These are phyloP conservation scores for Orchestia grillus DNA, from an alignment of 1,140 invertebrate genomes.

Conservation along the genomic window DNA sequence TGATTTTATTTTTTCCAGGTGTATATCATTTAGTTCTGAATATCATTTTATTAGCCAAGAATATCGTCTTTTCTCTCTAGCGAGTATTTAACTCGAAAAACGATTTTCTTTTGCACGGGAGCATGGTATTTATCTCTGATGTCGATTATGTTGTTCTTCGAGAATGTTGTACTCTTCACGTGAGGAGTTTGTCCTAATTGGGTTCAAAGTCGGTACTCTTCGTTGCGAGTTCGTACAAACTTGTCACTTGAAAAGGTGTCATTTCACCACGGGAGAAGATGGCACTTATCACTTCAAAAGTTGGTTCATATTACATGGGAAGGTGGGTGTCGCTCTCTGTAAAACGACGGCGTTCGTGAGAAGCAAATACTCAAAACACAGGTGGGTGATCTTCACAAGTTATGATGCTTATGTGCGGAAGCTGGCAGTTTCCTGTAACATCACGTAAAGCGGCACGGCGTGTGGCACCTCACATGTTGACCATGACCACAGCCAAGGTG, in stretches of 20 bases:
- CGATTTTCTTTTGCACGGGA: neutral
- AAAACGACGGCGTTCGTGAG: neutral
- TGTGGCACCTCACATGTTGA: conserved; percentile 45
- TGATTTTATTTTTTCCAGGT: neutral
- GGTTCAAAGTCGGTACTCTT: neutral
- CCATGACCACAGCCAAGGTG: conserved; percentile 49
- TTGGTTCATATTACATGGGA: neutral
- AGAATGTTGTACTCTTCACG: neutral
- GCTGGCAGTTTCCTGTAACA: neutral
- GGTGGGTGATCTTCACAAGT: neutral
- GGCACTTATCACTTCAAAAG: neutral
- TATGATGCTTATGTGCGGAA: neutral
- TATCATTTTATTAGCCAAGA: neutral
- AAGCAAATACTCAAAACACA: neutral
- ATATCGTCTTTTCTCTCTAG: neutral
- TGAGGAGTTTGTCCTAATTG: neutral
- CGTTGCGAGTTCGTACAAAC: too few species aligned
- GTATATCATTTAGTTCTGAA: neutral
- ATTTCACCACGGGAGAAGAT: neutral
- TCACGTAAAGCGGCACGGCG: too few species aligned
- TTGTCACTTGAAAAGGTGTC: too few species aligned
- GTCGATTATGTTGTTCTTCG: neutral
- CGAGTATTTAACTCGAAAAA: neutral
- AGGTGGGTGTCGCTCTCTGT: neutral
- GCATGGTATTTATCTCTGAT: neutral